Evolutionary conservation across 2,113 vertebrate genomes (phyloP).

Genomic region (Pluvianellus socialis): DNA sequence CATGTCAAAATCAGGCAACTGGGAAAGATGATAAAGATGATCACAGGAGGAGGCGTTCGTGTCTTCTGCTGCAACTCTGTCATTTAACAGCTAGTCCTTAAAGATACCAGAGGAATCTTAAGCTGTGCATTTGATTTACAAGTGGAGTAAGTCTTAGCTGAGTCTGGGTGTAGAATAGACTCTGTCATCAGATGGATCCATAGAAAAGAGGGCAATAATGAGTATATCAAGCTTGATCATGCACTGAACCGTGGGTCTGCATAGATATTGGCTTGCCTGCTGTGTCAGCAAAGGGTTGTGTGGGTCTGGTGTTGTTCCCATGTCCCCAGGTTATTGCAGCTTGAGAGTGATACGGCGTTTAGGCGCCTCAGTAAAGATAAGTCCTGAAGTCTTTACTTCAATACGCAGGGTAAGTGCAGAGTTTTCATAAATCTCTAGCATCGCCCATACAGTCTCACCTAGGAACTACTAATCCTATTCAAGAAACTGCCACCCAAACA

Average conservation of each 20-base stretch:
- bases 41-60: neutral
- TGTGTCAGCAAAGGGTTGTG: neutral
- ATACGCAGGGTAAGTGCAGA: neutral
- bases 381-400: neutral
- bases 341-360: neutral
- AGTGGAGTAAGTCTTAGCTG: neutral
- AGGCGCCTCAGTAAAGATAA: neutral
- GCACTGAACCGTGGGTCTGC: neutral
- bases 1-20: neutral
- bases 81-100: neutral
- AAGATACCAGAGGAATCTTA: neutral
- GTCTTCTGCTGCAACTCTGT: neutral
- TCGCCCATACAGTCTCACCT: neutral
- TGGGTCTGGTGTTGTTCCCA: neutral
- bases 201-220: neutral
- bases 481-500: neutral
- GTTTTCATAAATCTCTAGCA: neutral
- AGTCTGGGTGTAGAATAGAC: neutral
- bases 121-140: neutral
- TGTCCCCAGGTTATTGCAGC: neutral
- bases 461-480: neutral
- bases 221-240: neutral
- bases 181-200: neutral
- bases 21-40: neutral
- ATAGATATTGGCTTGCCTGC: neutral